phyloP scores from a whole-genome alignment of 2,113 vertebrate species.

The Rafetus swinhoei region DNA sequence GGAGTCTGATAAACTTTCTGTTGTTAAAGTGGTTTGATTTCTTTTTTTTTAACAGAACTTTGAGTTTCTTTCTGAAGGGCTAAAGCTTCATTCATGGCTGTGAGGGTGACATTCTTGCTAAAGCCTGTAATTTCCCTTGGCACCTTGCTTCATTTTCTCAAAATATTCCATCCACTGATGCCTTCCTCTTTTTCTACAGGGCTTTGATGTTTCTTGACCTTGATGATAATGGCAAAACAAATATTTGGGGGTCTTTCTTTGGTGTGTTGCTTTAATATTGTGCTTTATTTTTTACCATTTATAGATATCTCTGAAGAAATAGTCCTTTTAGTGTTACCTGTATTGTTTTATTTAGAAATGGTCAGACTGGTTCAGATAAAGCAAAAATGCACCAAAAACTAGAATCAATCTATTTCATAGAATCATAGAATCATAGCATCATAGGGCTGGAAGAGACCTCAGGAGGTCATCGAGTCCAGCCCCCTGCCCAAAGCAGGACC shows the following conservation, averaged over 20 bases:
- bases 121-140: slow-evolving; percentile 73
- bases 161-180: slow-evolving; percentile 26
- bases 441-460: too few species aligned
- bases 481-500: too few species aligned
- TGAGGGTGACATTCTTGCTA: slow-evolving; percentile 66
- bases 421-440: too few species aligned
- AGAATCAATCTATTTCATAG: not conserved
- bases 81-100: slow-evolving; percentile 27
- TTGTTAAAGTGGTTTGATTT: not conserved
- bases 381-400: not conserved
- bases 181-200: slow-evolving; percentile 30
- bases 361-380: not conserved
- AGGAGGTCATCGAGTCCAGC: too few species aligned
- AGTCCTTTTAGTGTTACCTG: not conserved
- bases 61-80: slow-evolving; percentile 28
- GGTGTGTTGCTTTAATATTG: slow-evolving; percentile 35
- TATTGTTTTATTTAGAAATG: not conserved
- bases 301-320: not conserved
- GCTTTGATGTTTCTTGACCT: slow-evolving; percentile 54
- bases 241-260: not conserved
- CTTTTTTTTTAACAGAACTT: not conserved
- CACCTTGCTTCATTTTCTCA: slow-evolving; percentile 53
- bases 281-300: slow-evolving; percentile 10
- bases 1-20: not conserved
- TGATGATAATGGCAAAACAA: slow-evolving; percentile 31